Evolutionary conservation across 2,113 vertebrate genomes (phyloP), one percentile per base, ranked within the genome.

Genomic region (Limnothrissa miodon): DNA sequence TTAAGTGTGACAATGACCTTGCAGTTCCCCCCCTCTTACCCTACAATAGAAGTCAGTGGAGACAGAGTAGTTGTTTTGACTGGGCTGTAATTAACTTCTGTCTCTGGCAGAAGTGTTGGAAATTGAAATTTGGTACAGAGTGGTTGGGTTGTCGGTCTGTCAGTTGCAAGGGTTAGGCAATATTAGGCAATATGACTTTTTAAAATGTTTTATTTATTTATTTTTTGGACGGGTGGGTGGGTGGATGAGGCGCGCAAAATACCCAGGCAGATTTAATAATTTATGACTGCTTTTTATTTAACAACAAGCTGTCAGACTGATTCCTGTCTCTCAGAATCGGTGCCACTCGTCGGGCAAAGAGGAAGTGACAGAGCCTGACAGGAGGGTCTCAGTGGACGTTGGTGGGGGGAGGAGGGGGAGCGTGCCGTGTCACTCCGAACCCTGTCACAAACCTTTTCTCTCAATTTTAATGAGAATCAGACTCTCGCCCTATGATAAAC

Each of bases 291-390:
- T 92, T 90, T 92, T 90, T 91, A 92, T 90, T 89, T 86, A 89
- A 93, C 88, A 90, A 86, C 86, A 81, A 89, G 89, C 92, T 93
- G 93, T 92, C 93, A 91, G 80, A 48, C 86, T 42, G 85, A 90
- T 88, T 92, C 78, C 84, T 17, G 5, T 89, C 85, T 83, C 83
- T 86, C 79, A 82, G 86, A 89, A 83, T 90, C 84, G 83, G 86
- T 82, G 78, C 86, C 83, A 85, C 83, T 90, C 86, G 85, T 83
- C 86, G 78, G 84, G 86, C 90, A 92, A 94, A 94, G 91, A 81
- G 85, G 85, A 93, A 92, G 90, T 92, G 93, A 94, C 93, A 93
- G 83, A 21, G 89, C 74, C 80, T 93, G 92, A 91, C 93, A 91
- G 88, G 81, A 66, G 80, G 59, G 87, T 80, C 87, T 89, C 86